Conservation (phyloP, 2,113 vertebrate genomes). For the Eretmochelys imbricata region DNA sequence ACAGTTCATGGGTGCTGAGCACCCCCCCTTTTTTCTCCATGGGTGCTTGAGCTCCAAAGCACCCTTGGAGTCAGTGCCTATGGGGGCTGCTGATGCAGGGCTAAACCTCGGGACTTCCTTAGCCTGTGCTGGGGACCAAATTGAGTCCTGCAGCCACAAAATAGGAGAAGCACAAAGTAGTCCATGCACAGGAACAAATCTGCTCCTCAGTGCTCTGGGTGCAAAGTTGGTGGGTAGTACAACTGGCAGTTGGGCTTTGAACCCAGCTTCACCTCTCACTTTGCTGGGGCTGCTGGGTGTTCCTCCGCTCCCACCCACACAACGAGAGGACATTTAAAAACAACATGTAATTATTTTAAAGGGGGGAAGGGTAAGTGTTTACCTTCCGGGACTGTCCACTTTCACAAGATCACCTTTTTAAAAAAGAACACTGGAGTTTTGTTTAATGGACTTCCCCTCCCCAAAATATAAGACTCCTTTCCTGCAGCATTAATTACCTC, state of each 20-base stretch:
- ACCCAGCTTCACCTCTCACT: background rate
- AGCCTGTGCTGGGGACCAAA: fast-evolving
- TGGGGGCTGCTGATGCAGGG: too few relatives aligned
- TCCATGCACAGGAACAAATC: background rate
- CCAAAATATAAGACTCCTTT: conserved; percentile 35
- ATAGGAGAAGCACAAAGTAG: background rate
- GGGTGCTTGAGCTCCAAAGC: too few relatives aligned
- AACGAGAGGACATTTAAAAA: conserved; percentile 10
- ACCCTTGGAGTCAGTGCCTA: too few relatives aligned
- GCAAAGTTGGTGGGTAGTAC: fast-evolving
- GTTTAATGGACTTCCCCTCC: background rate
- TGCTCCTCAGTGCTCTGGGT: background rate
- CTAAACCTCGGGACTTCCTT: background rate
- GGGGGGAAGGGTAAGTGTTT: background rate
- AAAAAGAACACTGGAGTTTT: background rate
- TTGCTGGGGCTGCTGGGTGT: background rate
- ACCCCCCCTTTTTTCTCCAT: too few relatives aligned
- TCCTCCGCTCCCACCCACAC: background rate
- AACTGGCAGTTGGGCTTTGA: background rate
- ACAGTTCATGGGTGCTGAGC: too few relatives aligned
- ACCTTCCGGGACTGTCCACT: background rate
- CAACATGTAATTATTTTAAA: background rate
- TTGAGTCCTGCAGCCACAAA: background rate
- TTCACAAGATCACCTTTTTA: background rate
- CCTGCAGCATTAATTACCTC: background rate